Base-by-base conservation (phyloP, 2,888 invertebrate species). In the Drepanosiphum platanoidis region DNA sequence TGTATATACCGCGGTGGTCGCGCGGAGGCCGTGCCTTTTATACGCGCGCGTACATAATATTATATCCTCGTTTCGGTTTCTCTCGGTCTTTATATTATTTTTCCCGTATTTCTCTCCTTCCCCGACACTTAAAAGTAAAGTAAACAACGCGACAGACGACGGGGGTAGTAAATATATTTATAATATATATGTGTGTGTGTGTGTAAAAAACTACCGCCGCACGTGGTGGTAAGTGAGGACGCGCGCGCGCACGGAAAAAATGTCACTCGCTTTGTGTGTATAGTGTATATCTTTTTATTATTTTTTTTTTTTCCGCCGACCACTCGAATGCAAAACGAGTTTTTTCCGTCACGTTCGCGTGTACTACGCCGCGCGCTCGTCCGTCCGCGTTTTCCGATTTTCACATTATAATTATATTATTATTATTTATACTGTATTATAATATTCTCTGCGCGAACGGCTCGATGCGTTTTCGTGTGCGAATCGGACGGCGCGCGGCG, bases 301-400 rank as follows among this genome's bases (percentile, higher is more conserved):
- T 78, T 30, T 64, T 30, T 64, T 39, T 34, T 64, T 75, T 32
- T 42, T 32, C 74, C n/a, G 11, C 46, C 27, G 77, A 61, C 27
- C 77, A 46, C 42, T 79, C 32, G 79, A 79, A 68, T 68, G 66
- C 79, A 68, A 79, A 79, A 79, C 79, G 79, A 79, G 66, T 68
- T 66, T 79, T n/a, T 46, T 79, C 46, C 68, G 66, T 68, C 34
- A 64, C 22, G 64, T 64, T 78, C 66, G 30, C 42, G n/a, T n/a
- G n/a, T n/a, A n/a, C n/a, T n/a, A n/a, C n/a, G n/a, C n/a, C n/a
- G n/a, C n/a, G n/a, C n/a, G n/a, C n/a, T n/a, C n/a, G n/a, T n/a
- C n/a, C n/a, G n/a, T n/a, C n/a, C n/a, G n/a, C n/a, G n/a, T n/a
- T n/a, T n/a, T n/a, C n/a, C n/a, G n/a, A n/a, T n/a, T n/a, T n/a